Evolutionary conservation across 1,140 invertebrate genomes (phyloP).

Genomic region (Diprion similis): DNA sequence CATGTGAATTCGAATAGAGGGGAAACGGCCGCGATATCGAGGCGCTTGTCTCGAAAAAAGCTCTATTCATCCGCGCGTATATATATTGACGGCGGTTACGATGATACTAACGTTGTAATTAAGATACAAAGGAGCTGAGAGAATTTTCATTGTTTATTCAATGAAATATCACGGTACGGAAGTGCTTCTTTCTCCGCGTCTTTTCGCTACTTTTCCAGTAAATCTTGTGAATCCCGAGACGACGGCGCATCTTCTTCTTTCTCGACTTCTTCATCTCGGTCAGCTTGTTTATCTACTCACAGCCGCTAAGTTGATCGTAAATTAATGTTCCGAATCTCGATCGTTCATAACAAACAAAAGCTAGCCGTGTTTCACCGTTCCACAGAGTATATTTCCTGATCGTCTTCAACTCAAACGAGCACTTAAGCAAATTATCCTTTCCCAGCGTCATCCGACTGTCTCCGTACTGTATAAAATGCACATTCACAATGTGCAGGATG

Average conservation of each 20-base stretch:
- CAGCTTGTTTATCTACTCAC: conserved; percentile 5
- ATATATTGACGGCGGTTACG: too few relatives aligned
- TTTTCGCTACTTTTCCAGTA: background rate
- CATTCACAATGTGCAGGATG: too few relatives aligned
- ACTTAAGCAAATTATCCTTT: too few relatives aligned
- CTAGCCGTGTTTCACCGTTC: background rate
- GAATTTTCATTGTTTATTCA: background rate
- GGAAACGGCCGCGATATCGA: background rate
- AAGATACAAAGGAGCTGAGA: background rate
- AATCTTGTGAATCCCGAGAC: background rate
- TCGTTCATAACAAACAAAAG: background rate
- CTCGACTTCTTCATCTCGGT: background rate
- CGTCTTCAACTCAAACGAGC: too few relatives aligned
- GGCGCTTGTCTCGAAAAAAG: too few relatives aligned
- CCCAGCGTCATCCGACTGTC: too few relatives aligned
- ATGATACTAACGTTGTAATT: too few relatives aligned
- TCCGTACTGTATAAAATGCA: too few relatives aligned
- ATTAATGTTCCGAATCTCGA: background rate
- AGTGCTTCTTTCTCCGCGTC: background rate
- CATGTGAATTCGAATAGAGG: background rate
- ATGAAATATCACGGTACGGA: background rate
- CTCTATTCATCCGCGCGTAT: background rate
- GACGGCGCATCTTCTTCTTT: background rate
- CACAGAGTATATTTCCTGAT: too few relatives aligned
- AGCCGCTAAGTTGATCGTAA: background rate